Evolutionary conservation across 2,888 invertebrate species (phyloP).

Genomic region (Drosophila putrida): DNA sequence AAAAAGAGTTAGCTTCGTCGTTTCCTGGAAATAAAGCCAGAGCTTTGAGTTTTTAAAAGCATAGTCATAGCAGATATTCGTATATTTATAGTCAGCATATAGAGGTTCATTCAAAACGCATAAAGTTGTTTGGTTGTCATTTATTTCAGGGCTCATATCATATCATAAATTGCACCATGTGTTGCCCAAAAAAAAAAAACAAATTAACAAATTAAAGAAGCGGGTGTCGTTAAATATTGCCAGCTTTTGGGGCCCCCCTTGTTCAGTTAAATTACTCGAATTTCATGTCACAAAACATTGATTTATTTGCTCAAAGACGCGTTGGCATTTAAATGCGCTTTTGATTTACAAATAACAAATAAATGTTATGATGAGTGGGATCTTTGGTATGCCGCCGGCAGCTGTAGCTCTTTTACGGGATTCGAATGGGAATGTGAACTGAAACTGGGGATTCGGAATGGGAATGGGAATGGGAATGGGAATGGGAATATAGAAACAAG

Average conservation of each 20-base stretch:
- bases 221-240: constrained; percentile 75
- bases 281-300: constrained; percentile 77
- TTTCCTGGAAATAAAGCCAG: constrained; percentile 64
- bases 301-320: constrained; percentile 64
- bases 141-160: constrained; percentile 44
- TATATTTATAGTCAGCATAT: constrained; percentile 4
- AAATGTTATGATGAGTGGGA: constrained; percentile 80
- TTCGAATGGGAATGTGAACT: constrained; percentile 24
- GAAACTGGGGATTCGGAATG: too few relatives aligned
- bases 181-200: constrained; percentile 67
- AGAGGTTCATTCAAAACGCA: constrained; percentile 61
- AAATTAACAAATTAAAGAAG: constrained; percentile 80
- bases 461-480: constrained; percentile 21
- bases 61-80: not conserved
- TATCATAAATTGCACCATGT: constrained; percentile 72
- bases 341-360: constrained; percentile 82
- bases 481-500: constrained; percentile 13
- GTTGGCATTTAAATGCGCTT: constrained; percentile 76
- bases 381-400: constrained; percentile 81
- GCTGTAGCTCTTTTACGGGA: constrained; percentile 29
- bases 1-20: constrained; percentile 25
- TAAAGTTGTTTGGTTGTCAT: constrained; percentile 61
- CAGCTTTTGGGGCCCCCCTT: constrained; percentile 22
- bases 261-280: constrained; percentile 68
- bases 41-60: constrained; percentile 6